These are phyloP conservation scores for Spialia ferax DNA, from an alignment of 2,888 invertebrate species.

Conservation along the genomic window DNA sequence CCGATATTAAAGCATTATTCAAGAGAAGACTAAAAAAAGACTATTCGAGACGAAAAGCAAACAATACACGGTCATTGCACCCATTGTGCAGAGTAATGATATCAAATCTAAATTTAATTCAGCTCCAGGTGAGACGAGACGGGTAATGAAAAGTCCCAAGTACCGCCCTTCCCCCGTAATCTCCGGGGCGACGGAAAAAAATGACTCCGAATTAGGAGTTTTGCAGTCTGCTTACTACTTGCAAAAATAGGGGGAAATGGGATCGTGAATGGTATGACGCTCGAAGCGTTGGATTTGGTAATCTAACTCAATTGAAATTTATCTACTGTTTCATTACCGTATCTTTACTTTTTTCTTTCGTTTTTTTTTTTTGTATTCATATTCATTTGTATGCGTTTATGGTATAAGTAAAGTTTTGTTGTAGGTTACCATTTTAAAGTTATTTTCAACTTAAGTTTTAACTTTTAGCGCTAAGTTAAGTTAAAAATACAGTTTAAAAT, in stretches of 20 bases:
- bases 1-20: too few species aligned
- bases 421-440: too few species aligned
- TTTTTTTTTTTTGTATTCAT: too few species aligned
- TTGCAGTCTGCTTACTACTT: constrained; percentile 35
- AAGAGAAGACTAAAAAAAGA: too few species aligned
- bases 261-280: background rate
- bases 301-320: background rate
- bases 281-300: background rate
- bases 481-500: too few species aligned
- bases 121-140: constrained; percentile 33
- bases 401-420: too few species aligned
- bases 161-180: constrained; percentile 53
- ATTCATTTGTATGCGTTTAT: too few species aligned
- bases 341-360: background rate
- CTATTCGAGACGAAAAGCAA: background rate
- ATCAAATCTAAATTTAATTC: constrained; percentile 31
- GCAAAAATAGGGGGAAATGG: constrained; percentile 45
- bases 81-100: constrained; percentile 10
- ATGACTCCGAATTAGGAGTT: constrained; percentile 45
- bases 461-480: too few species aligned
- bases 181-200: constrained; percentile 55
- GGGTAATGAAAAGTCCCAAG: constrained; percentile 22
- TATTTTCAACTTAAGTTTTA: too few species aligned
- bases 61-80: constrained; percentile 11
- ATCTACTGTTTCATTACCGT: background rate